These are phyloP conservation scores for Hybos culiciformis DNA, from an alignment of 2,888 invertebrate species.

Conservation along the genomic window DNA sequence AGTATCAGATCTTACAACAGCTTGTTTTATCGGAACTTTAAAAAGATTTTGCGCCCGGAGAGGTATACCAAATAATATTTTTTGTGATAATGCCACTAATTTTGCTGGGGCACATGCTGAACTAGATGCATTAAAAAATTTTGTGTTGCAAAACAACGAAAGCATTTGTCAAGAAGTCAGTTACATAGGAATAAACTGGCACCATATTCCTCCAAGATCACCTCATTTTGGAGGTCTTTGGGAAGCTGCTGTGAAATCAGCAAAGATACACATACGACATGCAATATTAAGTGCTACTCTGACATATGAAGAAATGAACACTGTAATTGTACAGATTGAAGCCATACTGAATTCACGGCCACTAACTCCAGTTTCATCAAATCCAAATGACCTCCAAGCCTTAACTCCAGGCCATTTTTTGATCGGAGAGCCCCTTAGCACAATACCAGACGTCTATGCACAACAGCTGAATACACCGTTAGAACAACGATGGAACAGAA, in stretches of 20 bases:
- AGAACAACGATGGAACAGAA: neutral
- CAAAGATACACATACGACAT: neutral
- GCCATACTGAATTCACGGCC: neutral
- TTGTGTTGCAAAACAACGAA: too few relatives aligned
- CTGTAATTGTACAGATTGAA: neutral
- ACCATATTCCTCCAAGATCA: conserved; percentile 1
- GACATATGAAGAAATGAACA: neutral
- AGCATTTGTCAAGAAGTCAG: neutral
- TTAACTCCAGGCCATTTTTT: neutral
- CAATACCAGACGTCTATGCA: neutral
- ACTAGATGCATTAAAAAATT: neutral
- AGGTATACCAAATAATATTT: conserved; percentile 4
- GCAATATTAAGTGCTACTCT: neutral
- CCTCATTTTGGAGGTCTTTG: conserved; percentile 3
- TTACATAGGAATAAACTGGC: neutral
- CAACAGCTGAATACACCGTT: too few relatives aligned
- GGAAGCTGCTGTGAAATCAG: conserved; percentile 5
- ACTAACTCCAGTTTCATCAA: neutral
- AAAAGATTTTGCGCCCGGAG: conserved; percentile 5
- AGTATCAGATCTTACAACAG: conserved; percentile 3
- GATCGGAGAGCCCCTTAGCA: neutral
- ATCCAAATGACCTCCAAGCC: neutral
- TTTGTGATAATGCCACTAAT: conserved; percentile 6
- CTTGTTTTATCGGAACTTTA: conserved; percentile 6
- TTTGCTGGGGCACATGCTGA: conserved; percentile 5